Evolutionary conservation across 1,140 invertebrate genomes (phyloP).

Genomic region (Arctopsyche grandis): DNA sequence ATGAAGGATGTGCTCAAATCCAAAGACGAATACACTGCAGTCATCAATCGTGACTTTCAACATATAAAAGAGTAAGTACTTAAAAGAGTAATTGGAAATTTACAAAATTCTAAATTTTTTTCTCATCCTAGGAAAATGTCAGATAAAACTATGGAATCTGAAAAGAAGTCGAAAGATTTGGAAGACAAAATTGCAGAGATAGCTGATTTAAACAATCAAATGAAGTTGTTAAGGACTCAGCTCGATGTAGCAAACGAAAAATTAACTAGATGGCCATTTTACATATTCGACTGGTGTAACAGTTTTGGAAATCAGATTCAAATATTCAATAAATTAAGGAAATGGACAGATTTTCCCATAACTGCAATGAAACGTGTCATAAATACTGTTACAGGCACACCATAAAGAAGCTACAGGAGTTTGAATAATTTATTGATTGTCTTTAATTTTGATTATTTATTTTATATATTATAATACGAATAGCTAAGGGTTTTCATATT

Average conservation of each 20-base stretch:
- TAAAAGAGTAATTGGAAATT: not conserved
- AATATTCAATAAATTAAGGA: not conserved
- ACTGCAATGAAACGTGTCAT: not conserved
- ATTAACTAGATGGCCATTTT: slow-evolving; percentile 55
- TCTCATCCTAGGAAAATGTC: not conserved
- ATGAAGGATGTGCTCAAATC: slow-evolving; percentile 42
- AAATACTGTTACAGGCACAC: not conserved
- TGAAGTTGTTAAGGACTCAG: slow-evolving; percentile 56
- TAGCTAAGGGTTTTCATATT: too few species aligned
- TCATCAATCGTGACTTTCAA: slow-evolving; percentile 53
- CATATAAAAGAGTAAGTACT: slow-evolving; percentile 42
- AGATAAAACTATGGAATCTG: slow-evolving; percentile 50
- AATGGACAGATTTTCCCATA: not conserved
- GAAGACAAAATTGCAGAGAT: slow-evolving; percentile 55
- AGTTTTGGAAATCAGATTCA: not conserved
- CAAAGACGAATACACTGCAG: slow-evolving; percentile 40
- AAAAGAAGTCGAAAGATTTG: slow-evolving; percentile 55
- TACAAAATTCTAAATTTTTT: slow-evolving; percentile 9
- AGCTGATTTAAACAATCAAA: slow-evolving; percentile 56
- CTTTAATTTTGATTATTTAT: too few species aligned
- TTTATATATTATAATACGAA: too few species aligned
- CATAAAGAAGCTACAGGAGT: not conserved
- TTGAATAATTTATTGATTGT: too few species aligned
- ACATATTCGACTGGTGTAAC: not conserved
- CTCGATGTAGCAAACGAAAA: slow-evolving; percentile 57